A percentile compares a stretch with the other conserved stretches of the same genome.
Conservation (phyloP, 2,797 vertebrate species). For the Oceanodroma leucorhoa region DNA sequence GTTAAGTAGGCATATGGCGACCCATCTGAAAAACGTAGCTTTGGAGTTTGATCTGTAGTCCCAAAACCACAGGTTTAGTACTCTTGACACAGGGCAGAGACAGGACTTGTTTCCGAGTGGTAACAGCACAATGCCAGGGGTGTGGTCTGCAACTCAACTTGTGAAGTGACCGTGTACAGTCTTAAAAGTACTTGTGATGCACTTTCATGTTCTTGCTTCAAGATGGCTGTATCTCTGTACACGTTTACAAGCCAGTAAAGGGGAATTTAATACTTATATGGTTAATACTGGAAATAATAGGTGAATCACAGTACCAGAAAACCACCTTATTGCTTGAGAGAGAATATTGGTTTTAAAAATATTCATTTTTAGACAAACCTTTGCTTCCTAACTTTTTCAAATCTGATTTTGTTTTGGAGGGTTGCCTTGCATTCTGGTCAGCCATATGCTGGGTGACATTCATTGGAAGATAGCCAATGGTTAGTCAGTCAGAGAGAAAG, state of each 20-base stretch:
- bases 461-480: constrained; percentile 12
- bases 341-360: neutral
- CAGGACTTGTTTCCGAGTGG: neutral
- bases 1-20: neutral
- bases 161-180: neutral
- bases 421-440: constrained; percentile 54
- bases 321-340: neutral
- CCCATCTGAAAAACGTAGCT: neutral
- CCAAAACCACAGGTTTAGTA: neutral
- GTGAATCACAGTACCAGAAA: neutral
- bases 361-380: neutral
- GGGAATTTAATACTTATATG: neutral
- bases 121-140: neutral
- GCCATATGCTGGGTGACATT: constrained; percentile 52
- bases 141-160: neutral
- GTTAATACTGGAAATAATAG: neutral
- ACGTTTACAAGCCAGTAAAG: neutral
- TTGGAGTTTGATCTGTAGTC: neutral
- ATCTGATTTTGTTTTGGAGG: constrained; percentile 43
- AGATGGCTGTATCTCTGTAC: neutral
- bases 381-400: constrained; percentile 18
- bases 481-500: constrained; percentile 22
- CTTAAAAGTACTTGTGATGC: neutral
- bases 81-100: neutral
- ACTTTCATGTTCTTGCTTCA: neutral